Base-by-base conservation (phyloP, 2,113 vertebrate species). In the Anolis sagrei region DNA sequence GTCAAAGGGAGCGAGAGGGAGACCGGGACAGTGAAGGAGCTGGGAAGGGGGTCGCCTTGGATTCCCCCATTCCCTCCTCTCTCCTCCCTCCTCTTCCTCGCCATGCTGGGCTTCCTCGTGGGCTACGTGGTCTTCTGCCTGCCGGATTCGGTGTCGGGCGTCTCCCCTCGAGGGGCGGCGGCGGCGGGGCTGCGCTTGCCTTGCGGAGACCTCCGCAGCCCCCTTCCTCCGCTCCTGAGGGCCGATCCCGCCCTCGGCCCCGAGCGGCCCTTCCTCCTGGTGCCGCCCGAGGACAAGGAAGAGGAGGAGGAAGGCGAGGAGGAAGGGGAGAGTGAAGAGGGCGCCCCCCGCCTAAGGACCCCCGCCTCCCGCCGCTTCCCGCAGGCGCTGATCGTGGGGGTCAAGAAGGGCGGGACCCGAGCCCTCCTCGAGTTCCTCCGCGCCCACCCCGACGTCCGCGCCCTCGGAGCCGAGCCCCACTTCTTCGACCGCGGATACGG, bases 401-500 rank as follows among this genome's bases (percentile, higher is more conserved):
- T 97, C 93, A 98, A 97, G 94, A 97, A 98, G 85, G 96, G 97
- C 2, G 97, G 98, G 61, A 97, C 95, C 2, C 91, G 97, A n/a
- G 97, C 97, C 36, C 95, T 98, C 86, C 96, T 97, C 81, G 96
- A 97, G 96, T 97, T 97, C 87, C 93, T 97, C 86, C 96, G 97
- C 89, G 94, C 97, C 87, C 97, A 97, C 78, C 97, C 97, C 13
- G 97, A 97, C 87, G 97, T 97, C 77, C 93, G 97, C 69, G 97
- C 97, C 1, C 95, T 98, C 86, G 98, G 97, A 0, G 94, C 97
- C 0, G 97, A 97, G 76, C 96, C 97, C 82, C 96, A 97, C 91
- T 97, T 97, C 95, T 97, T 97, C 94, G 98, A 99, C 95, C 94
- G 98, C 82, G 97, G 98, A 95, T 99, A 98, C 93, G 97, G 98